Evolutionary conservation across 2,797 vertebrate species (phyloP), one percentile per base, ranked within the genome.

Genomic region (Mionectes olivaceus): DNA sequence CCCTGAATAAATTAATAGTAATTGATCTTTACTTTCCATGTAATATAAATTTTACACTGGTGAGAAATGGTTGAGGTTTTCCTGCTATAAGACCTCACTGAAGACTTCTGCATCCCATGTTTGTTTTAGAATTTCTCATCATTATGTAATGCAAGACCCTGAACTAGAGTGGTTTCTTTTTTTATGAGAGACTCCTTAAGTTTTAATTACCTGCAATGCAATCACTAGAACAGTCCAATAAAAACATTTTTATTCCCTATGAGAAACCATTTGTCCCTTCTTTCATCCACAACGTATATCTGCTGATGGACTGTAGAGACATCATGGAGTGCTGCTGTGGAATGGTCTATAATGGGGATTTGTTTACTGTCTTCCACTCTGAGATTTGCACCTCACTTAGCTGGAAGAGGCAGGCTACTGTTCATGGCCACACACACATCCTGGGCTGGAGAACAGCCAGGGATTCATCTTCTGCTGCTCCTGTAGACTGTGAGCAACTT

Each of bases 341-440:
- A 49, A 33, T 35, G 10, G n/a, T 53, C 57, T 46, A 0, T 53
- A 39, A n/a, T 4, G n/a, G 9, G 28, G 11, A 25, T 63, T 61
- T 78, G 12, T 65, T 53, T 59, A 19, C 24, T 17, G 13, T 39
- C 11, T 65, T 23, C 37, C 37, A 64, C 27, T 19, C 63, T 7
- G 12, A 75, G 65, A 41, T 39, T 69, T 79, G 30, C 35, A 11
- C 32, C 70, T 74, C 10, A 0, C 25, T 69, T 7, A 16, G 18
- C 19, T 70, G 75, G 44, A 60, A 68, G 8, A 27, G 17, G 21
- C 32, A 41, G 33, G 41, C 30, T 70, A 44, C 39, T 41, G 4
- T 37, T 57, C 32, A 10, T 6, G 25, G 35, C 28, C 21, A 30
- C 39, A 39, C 0, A 0, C 19, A 35, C 19, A 22, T 21, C n/a